A percentile compares a stretch with the other conserved stretches of the same genome.
These are phyloP conservation scores for Philotrypesis tridentata DNA, from an alignment of 1,140 invertebrate genomes.

Conservation along the genomic window DNA sequence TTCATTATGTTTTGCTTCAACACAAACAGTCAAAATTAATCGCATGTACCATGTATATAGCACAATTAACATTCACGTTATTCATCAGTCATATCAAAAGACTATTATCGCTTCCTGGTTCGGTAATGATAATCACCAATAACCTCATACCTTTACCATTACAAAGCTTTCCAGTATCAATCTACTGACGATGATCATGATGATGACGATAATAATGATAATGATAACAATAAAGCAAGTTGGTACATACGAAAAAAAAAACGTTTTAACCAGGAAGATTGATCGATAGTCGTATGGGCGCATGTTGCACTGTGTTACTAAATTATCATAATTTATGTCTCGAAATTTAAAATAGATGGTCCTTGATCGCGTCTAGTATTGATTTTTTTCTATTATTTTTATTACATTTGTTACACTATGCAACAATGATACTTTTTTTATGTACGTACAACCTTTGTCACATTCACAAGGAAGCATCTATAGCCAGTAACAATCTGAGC, in stretches of 20 bases:
- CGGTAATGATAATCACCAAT: not conserved
- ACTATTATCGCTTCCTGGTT: conserved; percentile 5
- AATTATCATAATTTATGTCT: not conserved
- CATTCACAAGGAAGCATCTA: not conserved
- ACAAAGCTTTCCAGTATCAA: too few species aligned
- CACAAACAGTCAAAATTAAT: not conserved
- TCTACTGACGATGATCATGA: too few species aligned
- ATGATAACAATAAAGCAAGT: not conserved
- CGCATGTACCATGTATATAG: conserved; percentile 23
- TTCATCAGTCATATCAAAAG: conserved; percentile 10
- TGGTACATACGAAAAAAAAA: not conserved
- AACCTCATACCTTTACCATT: too few species aligned
- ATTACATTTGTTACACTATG: conserved; percentile 19
- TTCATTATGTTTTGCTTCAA: conserved; percentile 9
- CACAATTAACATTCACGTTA: conserved; percentile 28
- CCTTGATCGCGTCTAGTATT: not conserved
- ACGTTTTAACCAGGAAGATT: conserved; percentile 22
- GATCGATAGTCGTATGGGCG: conserved; percentile 6
- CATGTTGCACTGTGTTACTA: conserved; percentile 48
- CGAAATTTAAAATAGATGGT: not conserved
- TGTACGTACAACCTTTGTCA: not conserved
- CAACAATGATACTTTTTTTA: not conserved
- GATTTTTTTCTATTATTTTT: not conserved
- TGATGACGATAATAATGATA: not conserved
- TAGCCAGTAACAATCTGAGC: not conserved